A percentile compares a stretch with the other conserved stretches of the same genome.
Evolutionary conservation across 2,888 invertebrate species (phyloP).

Genomic region (Podabrus alpinus): DNA sequence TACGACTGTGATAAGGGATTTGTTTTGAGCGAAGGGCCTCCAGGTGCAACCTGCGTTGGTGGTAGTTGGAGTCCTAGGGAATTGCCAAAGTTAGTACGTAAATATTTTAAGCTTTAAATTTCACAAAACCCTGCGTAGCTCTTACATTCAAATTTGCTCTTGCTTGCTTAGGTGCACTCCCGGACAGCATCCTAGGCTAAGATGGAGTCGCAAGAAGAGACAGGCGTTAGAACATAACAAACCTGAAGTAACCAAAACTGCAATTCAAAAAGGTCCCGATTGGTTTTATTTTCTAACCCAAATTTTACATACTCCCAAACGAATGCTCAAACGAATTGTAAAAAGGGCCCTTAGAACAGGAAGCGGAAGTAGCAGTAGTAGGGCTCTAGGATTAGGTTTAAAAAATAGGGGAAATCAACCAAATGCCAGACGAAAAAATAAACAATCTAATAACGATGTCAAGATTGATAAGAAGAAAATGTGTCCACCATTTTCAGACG

Average conservation of each 20-base stretch:
- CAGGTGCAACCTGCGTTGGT: conserved; percentile 93
- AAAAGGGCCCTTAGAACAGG: conserved; percentile 47
- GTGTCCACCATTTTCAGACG: conserved; percentile 69
- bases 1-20: conserved; percentile 94
- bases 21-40: conserved; percentile 83
- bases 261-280: background rate
- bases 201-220: conserved; percentile 76
- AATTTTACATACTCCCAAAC: background rate
- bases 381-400: conserved; percentile 42
- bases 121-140: background rate
- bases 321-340: background rate
- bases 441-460: conserved; percentile 38
- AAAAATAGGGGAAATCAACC: conserved; percentile 18
- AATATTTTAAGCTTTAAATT: background rate
- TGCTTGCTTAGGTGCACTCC: conserved; percentile 18
- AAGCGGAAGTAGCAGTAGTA: conserved; percentile 41
- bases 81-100: conserved; percentile 68
- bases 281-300: background rate
- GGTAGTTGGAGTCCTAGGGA: conserved; percentile 92
- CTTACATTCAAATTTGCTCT: background rate
- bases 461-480: conserved; percentile 57
- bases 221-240: conserved; percentile 56
- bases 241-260: conserved; percentile 16
- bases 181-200: conserved; percentile 84
- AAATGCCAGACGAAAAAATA: conserved; percentile 38